These are phyloP conservation scores for Centropus bengalensis DNA, from an alignment of 2,113 vertebrate species.

Conservation along the genomic window DNA sequence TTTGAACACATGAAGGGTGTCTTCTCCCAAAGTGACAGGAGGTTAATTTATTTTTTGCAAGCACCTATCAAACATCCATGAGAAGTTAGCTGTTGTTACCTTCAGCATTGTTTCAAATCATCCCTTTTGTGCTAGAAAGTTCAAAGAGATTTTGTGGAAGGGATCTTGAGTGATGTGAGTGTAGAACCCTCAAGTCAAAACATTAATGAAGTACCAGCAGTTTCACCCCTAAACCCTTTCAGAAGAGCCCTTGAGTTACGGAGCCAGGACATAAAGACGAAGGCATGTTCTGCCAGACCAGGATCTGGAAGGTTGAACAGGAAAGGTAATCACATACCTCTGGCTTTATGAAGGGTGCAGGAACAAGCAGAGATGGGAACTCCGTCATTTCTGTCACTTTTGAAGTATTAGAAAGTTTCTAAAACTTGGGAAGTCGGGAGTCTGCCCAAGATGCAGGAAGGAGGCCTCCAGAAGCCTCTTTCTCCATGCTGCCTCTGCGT, in stretches of 20 bases:
- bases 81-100: background rate
- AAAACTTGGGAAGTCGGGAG: background rate
- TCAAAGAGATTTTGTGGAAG: background rate
- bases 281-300: background rate
- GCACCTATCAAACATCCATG: background rate
- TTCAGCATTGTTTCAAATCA: background rate
- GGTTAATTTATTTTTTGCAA: background rate
- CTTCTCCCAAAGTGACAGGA: background rate
- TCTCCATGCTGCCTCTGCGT: background rate
- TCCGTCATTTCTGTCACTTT: background rate
- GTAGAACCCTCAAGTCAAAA: background rate
- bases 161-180: background rate
- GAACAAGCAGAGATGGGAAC: background rate
- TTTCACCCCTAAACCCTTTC: background rate
- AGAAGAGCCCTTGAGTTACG: background rate
- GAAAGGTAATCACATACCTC: background rate
- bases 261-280: background rate
- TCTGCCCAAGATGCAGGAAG: background rate
- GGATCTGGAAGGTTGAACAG: background rate
- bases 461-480: background rate
- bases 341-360: background rate
- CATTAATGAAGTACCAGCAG: background rate
- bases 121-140: background rate
- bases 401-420: too few relatives aligned
- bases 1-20: background rate